Evolutionary conservation across 2,888 invertebrate species (phyloP), one percentile per base, ranked within the genome.

Genomic region (Drosophila kokeensis): DNA sequence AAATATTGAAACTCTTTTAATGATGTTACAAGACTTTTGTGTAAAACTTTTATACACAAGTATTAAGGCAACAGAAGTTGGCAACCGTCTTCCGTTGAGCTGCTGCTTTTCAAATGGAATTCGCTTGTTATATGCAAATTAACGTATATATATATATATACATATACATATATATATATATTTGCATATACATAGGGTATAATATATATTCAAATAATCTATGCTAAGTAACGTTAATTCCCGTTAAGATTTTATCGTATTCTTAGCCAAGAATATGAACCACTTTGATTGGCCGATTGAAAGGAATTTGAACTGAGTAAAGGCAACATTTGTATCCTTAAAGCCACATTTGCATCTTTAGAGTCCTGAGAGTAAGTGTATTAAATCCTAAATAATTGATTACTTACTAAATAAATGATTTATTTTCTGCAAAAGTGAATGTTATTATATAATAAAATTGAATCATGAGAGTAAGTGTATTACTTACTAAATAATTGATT

Each of bases 1-100:
- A 79, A 81, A 76, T 85, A 76, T 86, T 79, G 81, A 76, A 64
- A 75, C 68, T 65, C 75, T 70, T 76, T 65, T 83, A 80, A 87
- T 82, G 76, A 82, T 79, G 77, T 82, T 83, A 75, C 77, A 77
- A 70, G 78, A 63, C 68, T 73, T 82, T 74, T 81, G 74, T 73
- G 75, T 59, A 76, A 74, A 73, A 65, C 64, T 74, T 73, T 75
- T 73, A 67, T 67, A 66, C 68, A 68, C 62, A 29, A 40, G 57
- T 40, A 38, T 40, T 40, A 40, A 55, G 55, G 38, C 38, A n/a
- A 7, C 29, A 55, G 18, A 54, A 54, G 36, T 54, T 54, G 24
- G 10, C 5, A 54, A 36, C 27, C 27, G 50, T 49, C 54, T 63
- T 65, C 30, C 64, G 36, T 7, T 54, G 27, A 36, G 27, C 18